Base-by-base conservation (phyloP, 2,113 vertebrate genomes). In the Meleagris gallopavo region DNA sequence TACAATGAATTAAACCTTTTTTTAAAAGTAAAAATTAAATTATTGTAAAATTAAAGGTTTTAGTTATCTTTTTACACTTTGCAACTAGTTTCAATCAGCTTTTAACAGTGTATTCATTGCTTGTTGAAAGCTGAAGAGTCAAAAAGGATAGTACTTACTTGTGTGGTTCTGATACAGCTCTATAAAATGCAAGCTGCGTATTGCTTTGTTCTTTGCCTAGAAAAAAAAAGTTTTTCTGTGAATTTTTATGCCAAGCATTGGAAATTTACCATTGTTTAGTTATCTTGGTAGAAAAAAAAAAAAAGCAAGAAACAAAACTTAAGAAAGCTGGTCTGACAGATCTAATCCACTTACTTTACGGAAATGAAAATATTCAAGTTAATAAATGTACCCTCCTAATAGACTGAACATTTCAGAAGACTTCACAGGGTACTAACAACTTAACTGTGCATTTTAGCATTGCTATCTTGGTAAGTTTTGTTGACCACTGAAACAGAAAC, bases 151-250 rank as follows among this genome's bases (percentile, higher is more conserved):
- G 32, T 41, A 98, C 99, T 98, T 96, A 99, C 99, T 99, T 81
- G 99, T 99, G 88, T 98, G 98, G 96, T 98, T 86, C 89, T 99
- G 98, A 89, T 98, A 99, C 62, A 97, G 91, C 13, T 99, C 99
- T 67, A 99, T 97, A 21, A 98, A 99, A 83, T 98, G 97, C 74
- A 99, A 95, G 96, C 98, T 98, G 65, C 97, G 98, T 78, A 99
- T 87, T 4, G 99, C 99, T 98, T 97, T 97, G 97, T 99, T 99
- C 97, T 99, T 99, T 60, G 99, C 99, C 99, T 99, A 94, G 73
- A 94, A 88, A 89, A 61, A 75, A 84, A 61, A 89, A 40, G 11
- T 75, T 83, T 89, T 83, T 86, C 50, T 73, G 83, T 79, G 7
- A 83, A 19, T 78, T 65, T 65, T 88, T 79, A 76, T 57, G 32